Evolutionary conservation across 2,113 vertebrate species (phyloP), one percentile per base, ranked within the genome.

Genomic region (Peromyscus polionotus): DNA sequence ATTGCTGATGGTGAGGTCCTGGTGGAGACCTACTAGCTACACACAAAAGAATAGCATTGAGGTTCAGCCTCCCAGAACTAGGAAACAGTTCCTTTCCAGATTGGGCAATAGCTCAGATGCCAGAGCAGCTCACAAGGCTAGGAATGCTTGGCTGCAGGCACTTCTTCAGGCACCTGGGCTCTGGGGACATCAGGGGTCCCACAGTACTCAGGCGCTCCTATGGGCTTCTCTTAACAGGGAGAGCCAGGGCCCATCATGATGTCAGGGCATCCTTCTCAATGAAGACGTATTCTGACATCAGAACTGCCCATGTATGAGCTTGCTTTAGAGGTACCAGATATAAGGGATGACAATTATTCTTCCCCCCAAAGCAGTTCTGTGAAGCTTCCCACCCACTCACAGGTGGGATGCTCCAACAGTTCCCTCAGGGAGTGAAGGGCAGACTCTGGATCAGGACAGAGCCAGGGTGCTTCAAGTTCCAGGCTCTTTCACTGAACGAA

Each of bases 51-150:
- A 63, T 1, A 16, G 42, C n/a, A 75, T 59, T 2, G 48, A 26
- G 12, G 33, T 11, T 10, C 16, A 5, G 10, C 26, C 33, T 54
- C 87, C 13, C 2, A 70, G 85, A 89, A 97, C 11, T 9, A 12
- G 31, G 12, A 36, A 0, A 4, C 0, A 3, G 39, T 4, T n/a
- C 4, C 0, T 72, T 36, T 70, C 88, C 48, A 63, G 5, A 42
- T 42, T 84, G 57, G 48, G 67, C 9, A 80, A 79, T 22, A 20
- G 45, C 45, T 68, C 59, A 12, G 61, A 22, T 61, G 14, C 39
- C 39, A 7, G 28, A 45, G 16, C 3, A 1, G 51, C 33, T 3
- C 5, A 28, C 28, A 6, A 5, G 7, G 7, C n/a, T 10, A 45
- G 33, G 63, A 51, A 8, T 4, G 54, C 51, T 31, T 16, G 48